Conservation (phyloP, 2,888 invertebrate genomes). For the Fragum fragum region DNA sequence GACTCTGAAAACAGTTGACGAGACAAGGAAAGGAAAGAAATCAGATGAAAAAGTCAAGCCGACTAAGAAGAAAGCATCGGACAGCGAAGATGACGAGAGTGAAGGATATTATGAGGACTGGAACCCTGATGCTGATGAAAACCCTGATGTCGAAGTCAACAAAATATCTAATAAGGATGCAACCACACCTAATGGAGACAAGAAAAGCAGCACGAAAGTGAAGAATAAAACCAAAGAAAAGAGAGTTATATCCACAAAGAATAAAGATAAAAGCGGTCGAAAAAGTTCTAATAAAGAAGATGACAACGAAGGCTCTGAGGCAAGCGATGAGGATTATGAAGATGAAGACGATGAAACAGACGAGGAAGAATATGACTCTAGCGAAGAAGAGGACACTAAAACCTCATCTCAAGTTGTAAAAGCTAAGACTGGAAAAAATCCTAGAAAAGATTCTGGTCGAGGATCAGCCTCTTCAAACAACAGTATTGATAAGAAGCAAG, state of each 20-base stretch:
- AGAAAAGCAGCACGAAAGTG: not conserved
- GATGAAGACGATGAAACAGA: constrained; percentile 17
- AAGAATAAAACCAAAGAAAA: constrained; percentile 10
- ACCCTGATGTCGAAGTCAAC: constrained; percentile 46
- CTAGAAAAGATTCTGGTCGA: constrained; percentile 29
- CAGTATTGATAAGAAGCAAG: constrained; percentile 4
- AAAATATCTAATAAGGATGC: constrained; percentile 26
- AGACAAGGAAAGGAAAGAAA: constrained; percentile 21
- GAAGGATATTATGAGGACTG: constrained; percentile 52
- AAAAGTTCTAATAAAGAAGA: not conserved
- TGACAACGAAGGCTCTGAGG: not conserved
- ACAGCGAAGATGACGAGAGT: constrained; percentile 26
- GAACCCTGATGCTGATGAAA: constrained; percentile 61
- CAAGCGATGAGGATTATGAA: not conserved
- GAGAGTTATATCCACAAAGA: not conserved
- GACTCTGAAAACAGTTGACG: constrained; percentile 12
- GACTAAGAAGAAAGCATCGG: constrained; percentile 7
- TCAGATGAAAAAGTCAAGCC: not conserved
- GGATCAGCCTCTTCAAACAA: constrained; percentile 28
- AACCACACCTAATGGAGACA: not conserved
- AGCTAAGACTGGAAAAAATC: not conserved
- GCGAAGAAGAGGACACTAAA: not conserved
- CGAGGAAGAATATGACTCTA: constrained; percentile 32
- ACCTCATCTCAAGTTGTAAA: not conserved
- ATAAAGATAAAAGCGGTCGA: not conserved